Evolutionary conservation across 2,113 vertebrate species (phyloP).

Genomic region (Tautogolabrus adspersus): DNA sequence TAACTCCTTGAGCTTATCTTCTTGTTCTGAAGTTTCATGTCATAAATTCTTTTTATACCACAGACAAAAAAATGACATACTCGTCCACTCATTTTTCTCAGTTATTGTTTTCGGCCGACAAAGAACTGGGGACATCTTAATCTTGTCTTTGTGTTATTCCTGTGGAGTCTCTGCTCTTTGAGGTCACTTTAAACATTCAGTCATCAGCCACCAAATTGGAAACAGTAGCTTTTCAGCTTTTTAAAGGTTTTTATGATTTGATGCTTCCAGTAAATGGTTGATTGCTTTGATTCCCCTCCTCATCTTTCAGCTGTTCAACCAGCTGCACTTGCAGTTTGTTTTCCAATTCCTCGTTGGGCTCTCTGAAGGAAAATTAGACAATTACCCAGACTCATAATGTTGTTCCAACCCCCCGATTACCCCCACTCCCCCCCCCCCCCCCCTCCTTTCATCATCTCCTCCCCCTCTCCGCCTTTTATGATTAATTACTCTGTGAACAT

Average conservation of each 20-base stretch:
- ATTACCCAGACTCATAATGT: constrained; percentile 82
- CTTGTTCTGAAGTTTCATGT: no score
- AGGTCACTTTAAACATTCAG: constrained; percentile 1
- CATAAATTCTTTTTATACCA: no score
- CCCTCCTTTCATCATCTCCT: constrained; percentile 54
- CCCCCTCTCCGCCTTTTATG: constrained; percentile 80
- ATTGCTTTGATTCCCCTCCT: constrained; percentile 35
- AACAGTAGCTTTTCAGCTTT: constrained; percentile 27
- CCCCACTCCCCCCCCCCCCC: not conserved
- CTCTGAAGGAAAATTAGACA: constrained; percentile 83
- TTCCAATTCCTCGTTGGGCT: constrained; percentile 75
- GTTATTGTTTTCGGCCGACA: not conserved
- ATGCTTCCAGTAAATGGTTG: not conserved
- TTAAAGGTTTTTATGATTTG: not conserved
- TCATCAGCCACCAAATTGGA: not conserved
- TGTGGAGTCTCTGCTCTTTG: no score
- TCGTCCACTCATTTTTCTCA: not conserved
- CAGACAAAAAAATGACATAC: no score
- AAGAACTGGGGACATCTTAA: no score
- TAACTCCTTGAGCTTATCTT: no score
- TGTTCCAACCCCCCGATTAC: constrained; percentile 60
- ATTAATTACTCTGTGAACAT: constrained; percentile 84
- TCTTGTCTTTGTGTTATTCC: not conserved
- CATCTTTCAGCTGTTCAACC: constrained; percentile 39
- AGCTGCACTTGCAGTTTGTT: constrained; percentile 62